These are phyloP conservation scores for Oxygymnocypris stewartii DNA, from an alignment of 2,113 vertebrate species.

Conservation along the genomic window DNA sequence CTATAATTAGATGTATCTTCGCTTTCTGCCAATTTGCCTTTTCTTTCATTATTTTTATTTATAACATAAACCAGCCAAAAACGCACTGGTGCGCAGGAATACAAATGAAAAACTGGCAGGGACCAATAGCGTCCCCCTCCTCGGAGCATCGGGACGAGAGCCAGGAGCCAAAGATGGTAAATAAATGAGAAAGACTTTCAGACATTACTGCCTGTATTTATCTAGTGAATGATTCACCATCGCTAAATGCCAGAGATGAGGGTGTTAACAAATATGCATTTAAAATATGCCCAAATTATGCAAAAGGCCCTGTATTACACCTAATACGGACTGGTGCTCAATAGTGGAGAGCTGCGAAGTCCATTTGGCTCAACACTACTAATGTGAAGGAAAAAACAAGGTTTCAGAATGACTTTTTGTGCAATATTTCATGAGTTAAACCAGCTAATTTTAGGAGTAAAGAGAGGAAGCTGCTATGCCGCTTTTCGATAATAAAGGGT, in stretches of 20 bases:
- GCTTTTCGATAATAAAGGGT: background rate
- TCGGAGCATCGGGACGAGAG: constrained; percentile 33
- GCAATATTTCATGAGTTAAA: background rate
- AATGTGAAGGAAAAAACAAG: background rate
- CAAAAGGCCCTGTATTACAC: constrained; percentile 20
- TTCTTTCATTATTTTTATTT: constrained; percentile 24
- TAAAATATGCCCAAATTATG: constrained; percentile 34
- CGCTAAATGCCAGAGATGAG: constrained; percentile 45
- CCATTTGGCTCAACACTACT: background rate
- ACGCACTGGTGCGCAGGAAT: constrained; percentile 27
- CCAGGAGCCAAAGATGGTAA: constrained; percentile 47
- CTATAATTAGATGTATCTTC: constrained; percentile 12
- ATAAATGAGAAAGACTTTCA: constrained; percentile 45
- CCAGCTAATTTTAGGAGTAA: background rate
- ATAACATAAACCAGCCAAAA: constrained; percentile 13
- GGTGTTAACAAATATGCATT: constrained; percentile 38
- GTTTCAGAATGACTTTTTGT: background rate
- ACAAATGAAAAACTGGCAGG: constrained; percentile 48
- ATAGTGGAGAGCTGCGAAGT: constrained; percentile 14
- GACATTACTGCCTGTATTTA: constrained; percentile 29
- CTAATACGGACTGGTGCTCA: background rate
- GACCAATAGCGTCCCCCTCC: background rate
- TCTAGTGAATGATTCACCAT: constrained; percentile 43
- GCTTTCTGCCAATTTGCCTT: background rate
- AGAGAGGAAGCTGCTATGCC: background rate